Percentiles rank a stretch among this genome's conserved stretches.
Evolutionary conservation across 2,113 vertebrate genomes (phyloP).

Genomic region (Corythoichthys haematopterus): DNA sequence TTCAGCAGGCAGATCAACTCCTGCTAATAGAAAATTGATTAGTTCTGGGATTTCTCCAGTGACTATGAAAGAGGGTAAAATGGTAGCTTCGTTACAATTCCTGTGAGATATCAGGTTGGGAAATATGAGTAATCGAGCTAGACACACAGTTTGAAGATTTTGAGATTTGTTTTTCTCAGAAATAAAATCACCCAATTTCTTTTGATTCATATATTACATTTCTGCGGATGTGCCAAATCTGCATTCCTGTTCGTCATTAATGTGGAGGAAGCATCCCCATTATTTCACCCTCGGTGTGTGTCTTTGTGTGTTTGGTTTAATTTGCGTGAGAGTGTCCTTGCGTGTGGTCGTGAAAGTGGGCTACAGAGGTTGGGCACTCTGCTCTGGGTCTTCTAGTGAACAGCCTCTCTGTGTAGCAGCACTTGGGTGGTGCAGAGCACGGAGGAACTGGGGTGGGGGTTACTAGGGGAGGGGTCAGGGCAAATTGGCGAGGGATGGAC

Average conservation of each 20-base stretch:
- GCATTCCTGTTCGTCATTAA: conserved; percentile 15
- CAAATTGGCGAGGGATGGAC: conserved; percentile 33
- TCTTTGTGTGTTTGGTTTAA: conserved; percentile 10
- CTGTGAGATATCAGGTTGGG: conserved; percentile 2
- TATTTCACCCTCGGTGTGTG: background rate
- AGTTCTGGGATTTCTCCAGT: conserved; percentile 21
- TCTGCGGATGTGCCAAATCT: background rate
- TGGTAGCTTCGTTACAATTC: conserved; percentile 8
- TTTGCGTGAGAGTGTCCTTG: conserved; percentile 20
- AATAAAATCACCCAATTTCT: background rate
- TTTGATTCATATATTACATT: background rate
- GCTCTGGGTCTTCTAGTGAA: conserved; percentile 16
- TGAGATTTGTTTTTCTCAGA: background rate
- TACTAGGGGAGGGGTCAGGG: conserved; percentile 2
- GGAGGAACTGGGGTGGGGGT: background rate
- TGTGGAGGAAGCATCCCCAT: conserved; percentile 7
- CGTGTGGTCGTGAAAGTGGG: conserved; percentile 28
- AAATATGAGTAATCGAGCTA: background rate
- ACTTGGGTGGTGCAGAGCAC: conserved; percentile 23
- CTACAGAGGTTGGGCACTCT: conserved; percentile 17
- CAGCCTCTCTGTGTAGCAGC: conserved; percentile 31
- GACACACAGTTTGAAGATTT: background rate
- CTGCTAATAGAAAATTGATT: conserved; percentile 15
- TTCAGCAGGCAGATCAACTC: conserved; percentile 5
- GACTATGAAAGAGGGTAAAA: conserved; percentile 10